These are phyloP conservation scores for Iselma pallidipennis DNA, from an alignment of 2,888 invertebrate genomes.

Conservation along the genomic window DNA sequence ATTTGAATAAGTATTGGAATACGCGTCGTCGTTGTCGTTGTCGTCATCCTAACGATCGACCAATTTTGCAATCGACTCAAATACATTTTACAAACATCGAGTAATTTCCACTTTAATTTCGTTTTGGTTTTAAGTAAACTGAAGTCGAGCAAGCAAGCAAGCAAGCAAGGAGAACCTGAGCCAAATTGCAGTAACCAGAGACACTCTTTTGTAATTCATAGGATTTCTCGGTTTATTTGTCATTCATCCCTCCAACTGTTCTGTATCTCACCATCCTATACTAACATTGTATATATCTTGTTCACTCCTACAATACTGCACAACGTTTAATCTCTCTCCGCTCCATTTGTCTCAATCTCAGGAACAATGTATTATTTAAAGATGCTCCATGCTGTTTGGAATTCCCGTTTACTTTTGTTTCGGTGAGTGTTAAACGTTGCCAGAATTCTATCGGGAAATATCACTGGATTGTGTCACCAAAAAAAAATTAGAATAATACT, in stretches of 20 bases:
- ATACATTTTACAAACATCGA: conserved; percentile 34
- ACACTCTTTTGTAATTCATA: conserved; percentile 58
- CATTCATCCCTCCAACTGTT: conserved; percentile 55
- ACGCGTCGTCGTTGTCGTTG: too few species aligned
- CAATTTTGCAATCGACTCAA: conserved; percentile 14
- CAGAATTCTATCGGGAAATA: background rate
- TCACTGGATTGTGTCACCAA: background rate
- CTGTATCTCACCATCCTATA: conserved; percentile 36
- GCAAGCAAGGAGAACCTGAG: conserved; percentile 35
- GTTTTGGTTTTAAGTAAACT: conserved; percentile 44
- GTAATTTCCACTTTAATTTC: conserved; percentile 53
- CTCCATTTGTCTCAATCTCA: conserved; percentile 58
- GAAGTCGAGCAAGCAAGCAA: conserved; percentile 24
- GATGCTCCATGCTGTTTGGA: conserved; percentile 38
- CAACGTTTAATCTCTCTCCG: conserved; percentile 52
- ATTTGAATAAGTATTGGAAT: background rate
- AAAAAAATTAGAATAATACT: background rate
- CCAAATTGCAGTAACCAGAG: conserved; percentile 53
- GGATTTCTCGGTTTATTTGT: conserved; percentile 57
- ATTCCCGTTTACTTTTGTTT: conserved; percentile 36
- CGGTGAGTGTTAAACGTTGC: conserved; percentile 29
- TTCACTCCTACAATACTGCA: conserved; percentile 35
- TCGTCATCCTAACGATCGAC: background rate
- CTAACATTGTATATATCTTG: conserved; percentile 30
- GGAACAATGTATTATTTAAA: conserved; percentile 57